Conservation (phyloP, 2,113 vertebrate genomes). For the Crotalus helleri region DNA sequence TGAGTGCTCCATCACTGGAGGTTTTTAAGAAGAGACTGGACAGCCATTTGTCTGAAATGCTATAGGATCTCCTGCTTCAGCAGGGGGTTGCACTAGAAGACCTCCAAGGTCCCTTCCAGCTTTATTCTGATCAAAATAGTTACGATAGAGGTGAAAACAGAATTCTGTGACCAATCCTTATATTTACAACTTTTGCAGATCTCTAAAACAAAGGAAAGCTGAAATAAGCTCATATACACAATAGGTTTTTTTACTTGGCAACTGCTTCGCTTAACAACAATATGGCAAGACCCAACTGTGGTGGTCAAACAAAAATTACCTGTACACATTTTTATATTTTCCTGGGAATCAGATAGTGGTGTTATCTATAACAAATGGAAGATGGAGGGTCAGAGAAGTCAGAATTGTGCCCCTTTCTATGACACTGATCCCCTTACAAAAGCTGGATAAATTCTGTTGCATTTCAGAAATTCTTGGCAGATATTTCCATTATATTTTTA, state of each 20-base stretch:
- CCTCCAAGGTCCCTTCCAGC: no score
- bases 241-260: background rate
- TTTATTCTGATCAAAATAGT: no score
- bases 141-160: background rate
- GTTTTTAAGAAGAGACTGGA: no score
- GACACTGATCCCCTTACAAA: no score
- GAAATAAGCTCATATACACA: background rate
- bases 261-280: background rate
- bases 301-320: background rate
- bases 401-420: no score
- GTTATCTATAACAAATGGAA: background rate
- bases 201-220: background rate
- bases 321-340: background rate
- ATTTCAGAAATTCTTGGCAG: background rate
- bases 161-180: background rate
- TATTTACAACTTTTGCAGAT: background rate
- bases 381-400: background rate
- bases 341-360: background rate
- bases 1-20: no score
- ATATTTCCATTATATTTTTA: background rate
- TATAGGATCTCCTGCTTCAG: no score
- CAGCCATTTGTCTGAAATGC: no score
- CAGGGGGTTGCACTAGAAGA: no score
- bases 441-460: background rate
- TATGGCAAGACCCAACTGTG: background rate